A percentile compares a stretch with the other conserved stretches of the same genome.
These are phyloP conservation scores for Melanotaenia boesemani DNA, from an alignment of 2,797 vertebrate species.

Conservation along the genomic window DNA sequence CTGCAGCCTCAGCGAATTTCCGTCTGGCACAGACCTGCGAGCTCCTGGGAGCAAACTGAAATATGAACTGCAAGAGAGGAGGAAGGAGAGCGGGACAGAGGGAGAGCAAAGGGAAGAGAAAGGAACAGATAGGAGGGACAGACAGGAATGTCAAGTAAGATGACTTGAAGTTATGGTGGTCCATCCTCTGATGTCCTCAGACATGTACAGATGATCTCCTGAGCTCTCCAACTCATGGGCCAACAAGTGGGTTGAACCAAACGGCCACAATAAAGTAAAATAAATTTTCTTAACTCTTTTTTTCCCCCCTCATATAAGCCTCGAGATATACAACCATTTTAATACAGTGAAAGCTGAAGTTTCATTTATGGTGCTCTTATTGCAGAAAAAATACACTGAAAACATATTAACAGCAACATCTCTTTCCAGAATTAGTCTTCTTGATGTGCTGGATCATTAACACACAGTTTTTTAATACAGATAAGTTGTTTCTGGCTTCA, in stretches of 20 bases:
- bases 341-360: background rate
- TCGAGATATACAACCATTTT: background rate
- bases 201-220: conserved; percentile 23
- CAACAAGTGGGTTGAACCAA: conserved; percentile 14
- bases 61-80: conserved; percentile 89
- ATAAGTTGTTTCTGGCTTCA: background rate
- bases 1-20: conserved; percentile 92
- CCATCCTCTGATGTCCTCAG: conserved; percentile 41
- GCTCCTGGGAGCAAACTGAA: conserved; percentile 97
- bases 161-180: conserved; percentile 45
- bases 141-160: conserved; percentile 72
- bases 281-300: background rate
- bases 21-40: conserved; percentile 94
- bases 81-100: conserved; percentile 72
- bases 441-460: background rate
- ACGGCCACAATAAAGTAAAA: background rate
- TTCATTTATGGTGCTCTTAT: background rate
- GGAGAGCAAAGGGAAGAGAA: conserved; percentile 44
- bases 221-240: background rate
- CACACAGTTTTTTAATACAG: conserved; percentile 1
- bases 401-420: background rate
- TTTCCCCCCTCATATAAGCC: background rate
- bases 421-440: background rate
- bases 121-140: conserved; percentile 37
- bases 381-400: background rate